Evolutionary conservation across 2,113 vertebrate species (phyloP).

Genomic region (Trochalopteron elliotii): DNA sequence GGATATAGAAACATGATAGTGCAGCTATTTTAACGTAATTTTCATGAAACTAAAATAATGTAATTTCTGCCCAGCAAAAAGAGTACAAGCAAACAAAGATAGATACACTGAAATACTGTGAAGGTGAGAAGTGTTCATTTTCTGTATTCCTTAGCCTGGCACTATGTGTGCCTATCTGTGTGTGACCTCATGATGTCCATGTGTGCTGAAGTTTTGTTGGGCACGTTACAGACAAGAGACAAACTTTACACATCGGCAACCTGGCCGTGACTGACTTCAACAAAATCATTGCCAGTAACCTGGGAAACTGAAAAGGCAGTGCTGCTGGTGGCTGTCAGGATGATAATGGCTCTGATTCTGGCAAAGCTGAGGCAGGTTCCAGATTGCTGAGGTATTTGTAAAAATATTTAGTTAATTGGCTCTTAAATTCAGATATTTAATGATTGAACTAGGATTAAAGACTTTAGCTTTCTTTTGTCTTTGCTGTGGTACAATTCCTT

Average conservation of each 20-base stretch:
- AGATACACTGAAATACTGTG: neutral
- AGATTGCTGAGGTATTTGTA: neutral
- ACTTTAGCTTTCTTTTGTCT: neutral
- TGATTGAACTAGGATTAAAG: neutral
- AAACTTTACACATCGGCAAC: neutral
- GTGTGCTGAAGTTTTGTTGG: neutral
- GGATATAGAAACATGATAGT: neutral
- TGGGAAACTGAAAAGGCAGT: neutral
- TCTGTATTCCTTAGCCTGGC: neutral
- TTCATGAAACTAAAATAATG: neutral
- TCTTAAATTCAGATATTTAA: neutral
- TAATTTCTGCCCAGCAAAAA: neutral
- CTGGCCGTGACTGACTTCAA: fast-evolving
- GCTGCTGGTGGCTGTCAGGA: neutral
- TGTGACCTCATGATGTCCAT: neutral
- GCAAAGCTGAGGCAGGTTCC: neutral
- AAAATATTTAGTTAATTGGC: neutral
- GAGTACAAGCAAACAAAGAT: neutral
- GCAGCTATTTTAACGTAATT: neutral
- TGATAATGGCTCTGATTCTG: neutral
- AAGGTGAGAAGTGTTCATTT: neutral
- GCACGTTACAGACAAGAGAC: neutral
- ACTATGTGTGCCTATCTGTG: fast-evolving
- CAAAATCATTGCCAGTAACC: neutral
- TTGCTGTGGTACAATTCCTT: neutral